Base-by-base conservation (phyloP, 1,140 invertebrate species). In the Drosophila trapezifrons region DNA sequence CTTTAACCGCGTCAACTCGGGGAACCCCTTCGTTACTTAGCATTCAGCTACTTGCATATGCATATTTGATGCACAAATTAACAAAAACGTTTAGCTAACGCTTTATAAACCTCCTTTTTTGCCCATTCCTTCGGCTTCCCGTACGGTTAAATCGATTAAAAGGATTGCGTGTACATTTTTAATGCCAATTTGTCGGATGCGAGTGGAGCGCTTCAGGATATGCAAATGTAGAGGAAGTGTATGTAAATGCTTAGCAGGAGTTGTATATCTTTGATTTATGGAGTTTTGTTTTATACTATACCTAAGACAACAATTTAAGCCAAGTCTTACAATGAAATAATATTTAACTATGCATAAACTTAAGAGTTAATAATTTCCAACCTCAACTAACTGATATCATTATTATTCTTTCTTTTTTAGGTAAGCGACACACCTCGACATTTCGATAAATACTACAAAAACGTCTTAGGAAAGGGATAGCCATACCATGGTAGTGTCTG, bases 151-250 rank as follows among this genome's bases (percentile, higher is more conserved):
- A 85, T 76, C 76, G 66, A 80, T 84, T 80, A 80, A 80, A 76
- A 67, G 66, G 62, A 77, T 76, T 80, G 80, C 80, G 57, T 76
- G 72, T 59, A 80, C 57, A 84, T 72, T 76, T 84, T 84, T 56
- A 80, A 80, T 84, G 72, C 56, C 80, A 80, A 73, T 56, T 76
- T 76, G 62, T 66, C 13, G 38, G n/a, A 59, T 35, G 45, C 22
- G 65, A 73, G 66, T 29, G 22, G 42, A 25, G 38, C 25, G 42
- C 35, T 57, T 65, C 17, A 42, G 38, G 35, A 54, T 76, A 67
- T 76, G 72, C 17, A 76, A 74, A 75, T 75, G 35, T n/a, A 15
- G 10, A 20, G 35, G 20, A 27, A 27, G 51, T 57, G 42, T 29
- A 25, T 25, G 64, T 27, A 55, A 32, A 47, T 70, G 49, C 65